These are phyloP conservation scores for Dicentrarchus labrax DNA, from an alignment of 2,113 vertebrate species.

Conservation along the genomic window DNA sequence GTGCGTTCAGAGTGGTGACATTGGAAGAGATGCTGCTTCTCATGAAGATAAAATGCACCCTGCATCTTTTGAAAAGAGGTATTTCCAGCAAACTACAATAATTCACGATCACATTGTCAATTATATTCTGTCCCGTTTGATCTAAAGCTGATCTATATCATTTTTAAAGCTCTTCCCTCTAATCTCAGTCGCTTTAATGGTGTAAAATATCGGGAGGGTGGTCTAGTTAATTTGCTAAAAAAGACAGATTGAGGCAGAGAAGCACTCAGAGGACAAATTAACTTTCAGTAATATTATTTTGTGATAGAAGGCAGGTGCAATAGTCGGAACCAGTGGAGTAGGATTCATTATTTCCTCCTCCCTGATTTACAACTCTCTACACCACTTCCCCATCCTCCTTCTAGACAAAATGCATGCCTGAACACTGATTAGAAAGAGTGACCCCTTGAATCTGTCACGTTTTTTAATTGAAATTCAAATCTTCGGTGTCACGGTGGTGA, in stretches of 20 bases:
- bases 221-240: constrained; percentile 24
- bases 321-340: neutral
- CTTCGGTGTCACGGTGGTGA: constrained; percentile 48
- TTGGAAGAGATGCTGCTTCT: constrained; percentile 17
- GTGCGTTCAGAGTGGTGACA: constrained; percentile 41
- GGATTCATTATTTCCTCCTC: constrained; percentile 45
- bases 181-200: constrained; percentile 6
- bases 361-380: constrained; percentile 55
- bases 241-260: constrained; percentile 7
- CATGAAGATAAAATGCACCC: constrained; percentile 2
- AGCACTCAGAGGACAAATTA: constrained; percentile 23
- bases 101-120: constrained; percentile 7
- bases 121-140: constrained; percentile 15
- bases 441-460: constrained; percentile 69
- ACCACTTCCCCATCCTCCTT: constrained; percentile 31
- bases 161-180: constrained; percentile 3
- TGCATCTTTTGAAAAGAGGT: neutral
- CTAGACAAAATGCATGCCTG: constrained; percentile 30
- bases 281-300: constrained; percentile 23
- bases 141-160: neutral
- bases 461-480: constrained; percentile 80
- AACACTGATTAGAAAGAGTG: constrained; percentile 68
- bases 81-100: neutral
- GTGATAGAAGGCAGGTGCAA: constrained; percentile 17
- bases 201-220: constrained; percentile 27